A percentile compares a stretch with the other conserved stretches of the same genome.
phyloP scores from a whole-genome alignment of 2,888 invertebrate species.

The Euzetes globulus region DNA sequence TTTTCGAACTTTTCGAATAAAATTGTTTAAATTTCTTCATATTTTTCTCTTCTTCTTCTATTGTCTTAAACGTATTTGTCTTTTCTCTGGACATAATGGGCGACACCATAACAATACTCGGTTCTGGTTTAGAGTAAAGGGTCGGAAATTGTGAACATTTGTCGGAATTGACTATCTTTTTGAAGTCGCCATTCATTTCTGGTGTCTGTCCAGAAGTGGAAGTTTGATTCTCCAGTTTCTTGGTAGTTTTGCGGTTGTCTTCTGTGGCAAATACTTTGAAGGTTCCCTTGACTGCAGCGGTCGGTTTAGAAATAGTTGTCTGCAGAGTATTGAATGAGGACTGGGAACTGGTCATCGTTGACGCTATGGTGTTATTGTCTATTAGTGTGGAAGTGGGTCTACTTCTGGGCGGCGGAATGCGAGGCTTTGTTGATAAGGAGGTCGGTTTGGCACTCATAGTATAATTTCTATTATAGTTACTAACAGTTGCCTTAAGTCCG shows the following conservation, averaged over 20 bases:
- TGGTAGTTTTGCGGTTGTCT: constrained; percentile 40
- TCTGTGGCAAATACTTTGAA: constrained; percentile 53
- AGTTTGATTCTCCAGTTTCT: constrained; percentile 37
- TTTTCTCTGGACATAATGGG: constrained; percentile 57
- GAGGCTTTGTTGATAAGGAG: constrained; percentile 9
- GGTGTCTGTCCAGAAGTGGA: constrained; percentile 32
- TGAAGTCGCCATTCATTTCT: constrained; percentile 33
- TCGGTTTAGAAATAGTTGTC: constrained; percentile 66
- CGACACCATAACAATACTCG: constrained; percentile 58
- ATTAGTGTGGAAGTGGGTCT: constrained; percentile 34
- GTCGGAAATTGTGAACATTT: background rate
- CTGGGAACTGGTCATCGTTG: background rate
- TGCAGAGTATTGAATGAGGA: background rate
- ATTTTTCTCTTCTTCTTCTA: background rate
- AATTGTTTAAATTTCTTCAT: background rate
- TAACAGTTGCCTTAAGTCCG: constrained; percentile 52
- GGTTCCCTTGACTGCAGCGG: constrained; percentile 82
- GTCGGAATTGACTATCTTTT: constrained; percentile 31
- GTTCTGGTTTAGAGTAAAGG: background rate
- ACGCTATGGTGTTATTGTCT: constrained; percentile 11
- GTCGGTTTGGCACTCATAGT: background rate
- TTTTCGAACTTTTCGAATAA: background rate
- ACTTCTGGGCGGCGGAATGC: constrained; percentile 21
- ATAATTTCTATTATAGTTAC: background rate
- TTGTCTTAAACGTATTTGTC: background rate